These are phyloP conservation scores for Phallusia fumigata DNA, from an alignment of 23 tunicate genomes.

Conservation along the genomic window DNA sequence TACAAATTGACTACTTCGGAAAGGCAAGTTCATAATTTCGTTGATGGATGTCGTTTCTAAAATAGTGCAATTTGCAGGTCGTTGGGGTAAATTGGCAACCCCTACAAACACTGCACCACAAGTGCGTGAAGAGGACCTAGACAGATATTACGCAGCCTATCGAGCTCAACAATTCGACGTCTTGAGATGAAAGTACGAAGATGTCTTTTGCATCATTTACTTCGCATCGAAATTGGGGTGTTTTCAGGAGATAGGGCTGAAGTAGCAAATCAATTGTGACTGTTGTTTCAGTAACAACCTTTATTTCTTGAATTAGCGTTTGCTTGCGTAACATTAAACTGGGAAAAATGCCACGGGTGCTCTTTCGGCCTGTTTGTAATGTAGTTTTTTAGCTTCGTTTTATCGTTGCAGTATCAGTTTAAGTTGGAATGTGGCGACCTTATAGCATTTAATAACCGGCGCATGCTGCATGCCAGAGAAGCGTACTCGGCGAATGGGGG, in stretches of 20 bases:
- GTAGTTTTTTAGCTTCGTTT: background rate
- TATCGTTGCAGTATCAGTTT: constrained; percentile 33
- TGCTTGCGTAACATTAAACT: too few relatives aligned
- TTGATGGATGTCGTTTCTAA: background rate
- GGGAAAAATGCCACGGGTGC: too few relatives aligned
- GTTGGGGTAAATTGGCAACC: constrained; percentile 33
- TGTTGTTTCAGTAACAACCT: background rate
- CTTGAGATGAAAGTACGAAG: background rate
- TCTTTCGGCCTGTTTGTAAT: too few relatives aligned
- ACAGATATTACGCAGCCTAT: constrained; percentile 26
- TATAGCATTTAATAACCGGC: constrained; percentile 38
- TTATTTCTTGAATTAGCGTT: too few relatives aligned
- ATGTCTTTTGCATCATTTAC: too few relatives aligned
- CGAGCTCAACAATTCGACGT: background rate
- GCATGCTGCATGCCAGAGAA: constrained; percentile 35
- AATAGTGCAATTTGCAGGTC: constrained; percentile 13
- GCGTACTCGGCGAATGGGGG: constrained; percentile 34
- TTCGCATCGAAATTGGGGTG: too few relatives aligned
- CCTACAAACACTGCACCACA: background rate
- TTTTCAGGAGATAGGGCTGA: too few relatives aligned
- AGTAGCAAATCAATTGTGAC: too few relatives aligned
- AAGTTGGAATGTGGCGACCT: constrained; percentile 38
- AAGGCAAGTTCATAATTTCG: constrained; percentile 10
- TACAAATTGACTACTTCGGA: constrained; percentile 64
- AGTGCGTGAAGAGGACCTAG: constrained; percentile 29